Evolutionary conservation across 1,140 invertebrate genomes (phyloP), one percentile per base, ranked within the genome.

Genomic region (Megathymus violae): DNA sequence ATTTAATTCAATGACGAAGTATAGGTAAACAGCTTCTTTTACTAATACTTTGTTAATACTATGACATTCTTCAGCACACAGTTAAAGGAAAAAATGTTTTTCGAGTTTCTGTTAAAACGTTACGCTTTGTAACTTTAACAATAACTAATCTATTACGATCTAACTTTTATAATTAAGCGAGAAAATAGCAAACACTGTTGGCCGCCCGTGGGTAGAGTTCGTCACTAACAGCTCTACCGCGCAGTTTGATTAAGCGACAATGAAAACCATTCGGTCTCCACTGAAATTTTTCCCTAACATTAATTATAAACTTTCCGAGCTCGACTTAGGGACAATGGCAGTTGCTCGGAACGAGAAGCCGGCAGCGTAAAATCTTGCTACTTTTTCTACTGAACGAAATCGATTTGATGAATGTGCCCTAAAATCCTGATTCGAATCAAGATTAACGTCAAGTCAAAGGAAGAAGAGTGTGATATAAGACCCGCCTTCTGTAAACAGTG

Each of bases 301-400:
- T 81, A 81, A 82, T 85, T 85, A 81, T 79, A 85, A 82, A 80
- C 74, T 84, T 82, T 75, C 51, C 52, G 67, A 71, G 60, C 67
- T 68, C 62, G 64, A 74, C 66, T 76, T 71, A 67, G 64, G 67
- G 68, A 81, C 78, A 81, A 82, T 76, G 73, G 74, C 65, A 65
- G 67, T 72, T 71, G 74, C 74, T 82, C 75, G 52, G 58, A 65
- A 64, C 59, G 64, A 62, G 43, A 70, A 69, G 61, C 69, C 62
- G 59, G 67, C 34, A 61, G 51, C 59, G 59, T 61, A 59, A 62
- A 75, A 69, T 74, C 72, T 71, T n/a, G 56, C 31, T 47, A 59
- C 43, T 47, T 47, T 59, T 44, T 47, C 56, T n/a, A 47, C 27
- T n/a, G 17, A 59, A 16, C 43, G 56, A 36, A 44, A 59, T 59